Base-by-base conservation (phyloP, 2,888 invertebrate species). In the Leptopilina drosophilae region DNA sequence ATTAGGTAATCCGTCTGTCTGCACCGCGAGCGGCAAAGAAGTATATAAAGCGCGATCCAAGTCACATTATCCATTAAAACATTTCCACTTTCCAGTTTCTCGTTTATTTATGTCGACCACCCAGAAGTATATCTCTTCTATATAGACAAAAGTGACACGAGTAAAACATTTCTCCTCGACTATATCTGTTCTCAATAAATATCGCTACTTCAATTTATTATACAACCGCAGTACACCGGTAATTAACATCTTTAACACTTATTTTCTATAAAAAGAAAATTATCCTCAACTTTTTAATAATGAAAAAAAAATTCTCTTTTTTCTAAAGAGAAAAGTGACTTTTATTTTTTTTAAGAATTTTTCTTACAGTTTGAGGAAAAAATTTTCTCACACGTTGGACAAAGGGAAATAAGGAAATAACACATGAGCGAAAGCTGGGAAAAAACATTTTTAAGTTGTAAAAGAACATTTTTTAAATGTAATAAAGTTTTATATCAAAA, bases 31-130 rank as follows among this genome's bases (percentile, higher is more conserved):
- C 67, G 3, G 40, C 40, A 56, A 73, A 73, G 73, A 73, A 73
- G 73, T 73, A 73, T 49, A 49, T 73, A 59, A 15, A 56, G 56
- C 56, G 53, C 73, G 56, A 73, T 56, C n/a, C 56, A 33, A 73
- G 53, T 15, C 49, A 65, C 49, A 64, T 77, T 77, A 64, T 64
- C 64, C 77, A 77, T 77, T 77, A 49, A 77, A 78, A 80, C 82
- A 85, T 85, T 87, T 86, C 85, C 84, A 84, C 84, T 87, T 85
- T 87, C 80, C 83, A 82, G 79, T 80, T 42, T 42, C 42, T 78
- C 84, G 82, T 85, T 88, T 89, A 88, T 88, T 88, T 87, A 88
- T 86, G 83, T 78, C 84, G 88, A 86, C 89, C 89, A 89, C 90
- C 88, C 90, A 84, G 78, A 77, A 81, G 81, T 80, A 33, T 78